These are phyloP conservation scores for Alauda arvensis DNA, from an alignment of 2,797 vertebrate genomes.

Conservation along the genomic window DNA sequence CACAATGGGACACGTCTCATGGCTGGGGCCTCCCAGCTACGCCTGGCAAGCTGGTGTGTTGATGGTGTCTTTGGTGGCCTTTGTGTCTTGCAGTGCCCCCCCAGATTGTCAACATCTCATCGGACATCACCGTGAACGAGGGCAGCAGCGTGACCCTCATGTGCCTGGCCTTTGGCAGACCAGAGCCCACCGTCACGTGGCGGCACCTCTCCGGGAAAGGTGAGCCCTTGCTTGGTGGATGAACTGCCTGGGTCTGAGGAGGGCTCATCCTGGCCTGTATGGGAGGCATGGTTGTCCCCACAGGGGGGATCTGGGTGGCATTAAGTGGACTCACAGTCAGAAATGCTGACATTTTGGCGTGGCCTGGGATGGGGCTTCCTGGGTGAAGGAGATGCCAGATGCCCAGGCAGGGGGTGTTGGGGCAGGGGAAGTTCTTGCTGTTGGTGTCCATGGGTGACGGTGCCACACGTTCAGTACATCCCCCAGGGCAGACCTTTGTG, in stretches of 20 bases:
- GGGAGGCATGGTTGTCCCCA: accelerated
- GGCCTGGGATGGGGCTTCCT: neutral
- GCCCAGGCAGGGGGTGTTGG: accelerated
- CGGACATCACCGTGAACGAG: slow-evolving; percentile 90
- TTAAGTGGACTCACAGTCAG: accelerated
- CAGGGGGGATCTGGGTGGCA: accelerated
- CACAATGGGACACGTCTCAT: accelerated
- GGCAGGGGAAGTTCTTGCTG: neutral
- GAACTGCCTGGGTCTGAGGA: accelerated
- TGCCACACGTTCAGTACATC: neutral
- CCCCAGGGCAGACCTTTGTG: slow-evolving; percentile 81
- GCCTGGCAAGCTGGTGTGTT: neutral
- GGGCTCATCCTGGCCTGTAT: accelerated
- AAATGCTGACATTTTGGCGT: neutral
- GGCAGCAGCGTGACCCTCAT: slow-evolving; percentile 90
- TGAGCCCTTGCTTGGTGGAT: slow-evolving; percentile 34
- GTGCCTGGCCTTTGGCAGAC: slow-evolving; percentile 91
- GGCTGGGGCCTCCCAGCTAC: accelerated
- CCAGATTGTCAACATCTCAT: slow-evolving; percentile 92
- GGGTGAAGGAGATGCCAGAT: neutral
- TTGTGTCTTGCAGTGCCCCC: slow-evolving; percentile 82
- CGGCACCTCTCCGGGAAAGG: slow-evolving; percentile 87
- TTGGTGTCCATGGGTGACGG: neutral
- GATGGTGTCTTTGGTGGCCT: neutral
- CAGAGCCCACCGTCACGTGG: slow-evolving; percentile 91